Evolutionary conservation across 2,113 vertebrate species (phyloP), one percentile per base, ranked within the genome.

Genomic region (Pomatostomus ruficeps): DNA sequence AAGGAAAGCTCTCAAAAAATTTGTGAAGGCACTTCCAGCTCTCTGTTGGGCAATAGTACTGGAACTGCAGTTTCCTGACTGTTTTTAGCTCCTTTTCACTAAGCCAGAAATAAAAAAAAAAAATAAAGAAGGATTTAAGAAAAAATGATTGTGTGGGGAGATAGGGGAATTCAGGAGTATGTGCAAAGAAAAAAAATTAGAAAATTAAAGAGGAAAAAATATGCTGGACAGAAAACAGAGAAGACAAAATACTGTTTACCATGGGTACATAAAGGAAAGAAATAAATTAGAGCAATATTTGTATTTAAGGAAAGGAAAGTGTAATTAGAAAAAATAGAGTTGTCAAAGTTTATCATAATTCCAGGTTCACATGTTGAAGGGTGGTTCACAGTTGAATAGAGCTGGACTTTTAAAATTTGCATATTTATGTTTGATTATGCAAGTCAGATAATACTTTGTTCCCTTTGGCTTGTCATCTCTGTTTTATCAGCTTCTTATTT

Each of bases 401-500:
- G 35, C 3, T 1, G 11, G 17, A 61, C 7, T 52, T 91, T 14
- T 38, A 1, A 74, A 59, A 78, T 82, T 48, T 79, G 4, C 28
- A 21, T 91, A 63, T 88, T 87, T 89, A 20, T 10, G 9, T 52
- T 85, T 91, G 59, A 87, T 87, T 89, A 95, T 78, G 46, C 62
- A 91, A 52, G 49, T 85, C 57, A 89, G 66, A 85, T 65, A 40
- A 75, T 22, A 24, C 26, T 93, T 81, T 91, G 17, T n/a, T 85
- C 62, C 9, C 22, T 84, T 87, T 84, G 51, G 29, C 38, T 84
- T 84, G 45, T 63, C 68, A 85, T 11, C 84, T 51, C 31, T 83
- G 5, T 78, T 96, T 78, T 89, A 78, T 96, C 61, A 78, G 22
- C 20, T 72, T 25, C 26, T 67, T 63, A 31, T 65, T 65, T 78